Percentiles rank a stretch among this genome's conserved stretches.
Conservation (phyloP, 2,888 invertebrate genomes). For the Harpalus rufipes region DNA sequence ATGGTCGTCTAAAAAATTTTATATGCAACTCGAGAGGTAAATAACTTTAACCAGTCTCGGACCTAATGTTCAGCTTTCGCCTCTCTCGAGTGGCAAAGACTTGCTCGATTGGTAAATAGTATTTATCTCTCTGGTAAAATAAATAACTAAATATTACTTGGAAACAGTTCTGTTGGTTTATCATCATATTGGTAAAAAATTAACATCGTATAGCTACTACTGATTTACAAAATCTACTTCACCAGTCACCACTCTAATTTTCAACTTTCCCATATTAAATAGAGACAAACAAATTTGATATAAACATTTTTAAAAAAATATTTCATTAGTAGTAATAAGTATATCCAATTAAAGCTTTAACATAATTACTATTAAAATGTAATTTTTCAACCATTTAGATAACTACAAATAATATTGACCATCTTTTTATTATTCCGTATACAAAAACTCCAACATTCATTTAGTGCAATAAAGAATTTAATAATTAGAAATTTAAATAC, state of each 20-base stretch:
- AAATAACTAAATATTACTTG: no score
- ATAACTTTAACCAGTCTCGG: no score
- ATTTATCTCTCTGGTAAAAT: no score
- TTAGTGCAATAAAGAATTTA: constrained; percentile 18
- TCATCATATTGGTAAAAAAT: not conserved
- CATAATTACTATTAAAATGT: constrained; percentile 17
- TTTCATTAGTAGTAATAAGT: constrained; percentile 12
- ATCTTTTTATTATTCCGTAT: not conserved
- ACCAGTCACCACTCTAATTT: no score
- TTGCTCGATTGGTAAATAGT: no score
- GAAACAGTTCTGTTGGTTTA: no score
- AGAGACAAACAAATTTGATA: constrained; percentile 35
- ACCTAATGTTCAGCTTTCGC: no score
- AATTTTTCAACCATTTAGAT: constrained; percentile 20
- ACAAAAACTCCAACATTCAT: not conserved
- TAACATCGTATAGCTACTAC: not conserved
- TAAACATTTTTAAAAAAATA: constrained; percentile 23
- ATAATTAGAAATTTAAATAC: not conserved
- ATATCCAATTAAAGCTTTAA: constrained; percentile 31
- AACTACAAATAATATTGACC: not conserved
- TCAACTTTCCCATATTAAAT: not conserved
- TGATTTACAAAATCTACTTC: no score
- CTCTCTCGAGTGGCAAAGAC: no score
- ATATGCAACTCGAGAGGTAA: no score
- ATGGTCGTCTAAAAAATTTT: no score